Conservation (phyloP, 2,113 vertebrate species). For the Terrapene triunguis region DNA sequence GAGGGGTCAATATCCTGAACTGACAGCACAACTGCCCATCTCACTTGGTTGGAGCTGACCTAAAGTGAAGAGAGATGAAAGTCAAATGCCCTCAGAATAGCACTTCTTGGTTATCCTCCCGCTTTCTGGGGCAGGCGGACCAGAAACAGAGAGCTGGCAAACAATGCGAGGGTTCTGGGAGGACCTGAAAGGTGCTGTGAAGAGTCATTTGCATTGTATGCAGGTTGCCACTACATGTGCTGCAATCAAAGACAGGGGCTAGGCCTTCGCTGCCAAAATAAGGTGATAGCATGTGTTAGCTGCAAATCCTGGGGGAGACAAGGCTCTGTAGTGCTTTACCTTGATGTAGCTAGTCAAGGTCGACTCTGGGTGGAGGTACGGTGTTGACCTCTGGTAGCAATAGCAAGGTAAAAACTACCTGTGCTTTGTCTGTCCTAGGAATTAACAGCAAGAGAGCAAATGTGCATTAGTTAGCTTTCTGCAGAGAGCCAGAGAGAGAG, state of each 20-base stretch:
- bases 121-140: too few species aligned
- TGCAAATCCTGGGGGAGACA: constrained; percentile 33
- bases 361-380: background rate
- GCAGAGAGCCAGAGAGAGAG: background rate
- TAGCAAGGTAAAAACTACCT: background rate
- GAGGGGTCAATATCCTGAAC: too few species aligned
- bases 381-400: background rate
- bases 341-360: background rate
- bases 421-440: background rate
- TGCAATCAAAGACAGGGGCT: constrained; percentile 4
- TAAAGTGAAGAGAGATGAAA: too few species aligned
- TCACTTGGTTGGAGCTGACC: too few species aligned
- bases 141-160: too few species aligned
- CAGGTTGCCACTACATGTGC: too few species aligned
- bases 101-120: too few species aligned
- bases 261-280: constrained; percentile 24
- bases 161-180: too few species aligned
- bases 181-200: too few species aligned
- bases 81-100: too few species aligned
- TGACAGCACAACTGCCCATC: too few species aligned
- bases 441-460: background rate
- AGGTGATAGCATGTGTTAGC: background rate
- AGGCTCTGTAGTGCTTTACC: constrained; percentile 31
- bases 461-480: background rate
- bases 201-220: too few species aligned